Evolutionary conservation across 2,113 vertebrate genomes (phyloP).

Genomic region (Malaclemys terrapin): DNA sequence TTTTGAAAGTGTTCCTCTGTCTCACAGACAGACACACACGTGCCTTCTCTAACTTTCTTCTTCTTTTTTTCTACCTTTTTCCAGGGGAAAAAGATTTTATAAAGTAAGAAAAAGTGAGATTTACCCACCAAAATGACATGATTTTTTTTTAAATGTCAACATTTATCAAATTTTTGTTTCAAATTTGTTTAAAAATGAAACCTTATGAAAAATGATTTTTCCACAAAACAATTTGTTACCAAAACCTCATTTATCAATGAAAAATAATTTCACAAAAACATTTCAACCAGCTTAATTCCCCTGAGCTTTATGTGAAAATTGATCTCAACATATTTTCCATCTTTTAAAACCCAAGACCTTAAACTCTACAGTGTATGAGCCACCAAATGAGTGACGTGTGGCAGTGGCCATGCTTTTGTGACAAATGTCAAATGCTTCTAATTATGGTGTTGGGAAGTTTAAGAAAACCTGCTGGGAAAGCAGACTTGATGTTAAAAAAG

Average conservation of each 20-base stretch:
- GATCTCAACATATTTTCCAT: background rate
- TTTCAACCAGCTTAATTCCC: background rate
- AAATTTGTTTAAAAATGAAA: background rate
- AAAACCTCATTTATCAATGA: background rate
- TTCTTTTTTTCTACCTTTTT: background rate
- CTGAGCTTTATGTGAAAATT: background rate
- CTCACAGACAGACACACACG: no score
- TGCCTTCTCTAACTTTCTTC: background rate
- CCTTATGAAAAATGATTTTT: background rate
- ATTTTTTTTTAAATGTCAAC: background rate
- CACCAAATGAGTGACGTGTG: background rate
- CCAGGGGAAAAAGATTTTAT: background rate
- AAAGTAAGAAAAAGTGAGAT: background rate
- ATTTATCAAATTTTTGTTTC: background rate
- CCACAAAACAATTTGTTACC: background rate
- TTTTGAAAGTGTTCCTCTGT: background rate
- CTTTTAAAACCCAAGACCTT: background rate
- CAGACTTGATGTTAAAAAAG: background rate
- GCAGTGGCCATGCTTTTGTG: conserved; percentile 14
- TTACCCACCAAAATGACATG: background rate
- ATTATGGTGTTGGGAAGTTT: conserved; percentile 18
- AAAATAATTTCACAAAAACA: background rate
- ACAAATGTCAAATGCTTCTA: conserved; percentile 37
- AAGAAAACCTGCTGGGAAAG: conserved; percentile 32
- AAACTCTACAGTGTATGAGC: background rate